Evolutionary conservation across 2,888 invertebrate genomes (phyloP).

Genomic region (Mimas tiliae): DNA sequence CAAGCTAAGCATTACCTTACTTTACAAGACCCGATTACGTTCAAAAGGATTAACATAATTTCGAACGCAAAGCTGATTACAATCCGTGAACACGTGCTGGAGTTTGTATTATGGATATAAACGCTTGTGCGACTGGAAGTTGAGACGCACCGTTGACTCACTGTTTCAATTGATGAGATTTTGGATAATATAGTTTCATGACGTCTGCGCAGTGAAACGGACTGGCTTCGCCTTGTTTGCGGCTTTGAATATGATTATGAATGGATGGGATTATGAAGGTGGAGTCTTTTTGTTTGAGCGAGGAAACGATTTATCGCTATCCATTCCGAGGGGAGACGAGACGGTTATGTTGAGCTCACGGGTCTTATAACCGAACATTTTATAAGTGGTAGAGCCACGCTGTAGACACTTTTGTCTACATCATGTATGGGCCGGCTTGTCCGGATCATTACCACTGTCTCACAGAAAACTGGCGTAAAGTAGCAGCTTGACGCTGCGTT

Average conservation of each 20-base stretch:
- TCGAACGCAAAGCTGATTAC: conserved; percentile 6
- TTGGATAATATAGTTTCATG: conserved; percentile 13
- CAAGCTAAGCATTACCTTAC: no score
- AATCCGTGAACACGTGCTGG: neutral
- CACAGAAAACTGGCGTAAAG: no score
- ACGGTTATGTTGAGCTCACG: no score
- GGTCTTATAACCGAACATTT: no score
- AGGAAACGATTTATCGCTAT: no score
- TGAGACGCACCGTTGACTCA: conserved; percentile 10
- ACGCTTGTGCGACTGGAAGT: neutral
- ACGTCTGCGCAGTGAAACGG: neutral
- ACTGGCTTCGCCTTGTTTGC: neutral
- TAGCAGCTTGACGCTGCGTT: no score
- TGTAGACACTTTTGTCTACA: no score
- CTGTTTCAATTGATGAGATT: conserved; percentile 18
- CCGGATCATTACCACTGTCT: no score
- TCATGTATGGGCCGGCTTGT: no score
- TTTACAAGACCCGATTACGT: neutral
- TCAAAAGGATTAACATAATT: neutral
- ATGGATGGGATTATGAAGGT: neutral
- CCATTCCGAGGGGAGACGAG: no score
- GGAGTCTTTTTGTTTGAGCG: no score
- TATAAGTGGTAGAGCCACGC: no score
- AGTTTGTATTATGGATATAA: neutral
- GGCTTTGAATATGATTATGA: neutral